Base-by-base conservation (phyloP, 2,113 vertebrate species). In the Ptyas mucosa region DNA sequence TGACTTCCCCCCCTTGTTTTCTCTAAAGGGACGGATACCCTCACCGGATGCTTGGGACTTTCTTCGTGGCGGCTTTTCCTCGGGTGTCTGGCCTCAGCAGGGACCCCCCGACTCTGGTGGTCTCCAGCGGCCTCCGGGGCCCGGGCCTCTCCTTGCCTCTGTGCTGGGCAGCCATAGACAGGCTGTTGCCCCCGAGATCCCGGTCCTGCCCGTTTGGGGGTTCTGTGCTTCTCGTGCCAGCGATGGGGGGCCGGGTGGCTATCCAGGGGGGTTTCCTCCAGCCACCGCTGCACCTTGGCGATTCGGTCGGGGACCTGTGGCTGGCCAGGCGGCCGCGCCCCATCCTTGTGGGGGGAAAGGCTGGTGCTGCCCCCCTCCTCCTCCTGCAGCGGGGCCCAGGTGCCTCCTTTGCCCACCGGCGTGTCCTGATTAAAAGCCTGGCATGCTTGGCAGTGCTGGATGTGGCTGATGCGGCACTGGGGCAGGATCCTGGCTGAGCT, bases 231-330 rank as follows among this genome's bases (percentile, higher is more conserved):
- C 58, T 34, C 61, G 0, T 55, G 86, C 3, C 24, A 15, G 49
- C 21, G 3, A 3, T 12, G 3, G 2, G 26, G 58, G 26, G 5
- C 5, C 0, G 57, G 10, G 9, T 20, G 89, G 12, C 20, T 39
- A 1, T 85, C 53, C 5, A 20, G 43, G 0, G 61, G 52, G 7
- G 52, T 88, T n/a, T 93, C 21, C 87, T 85, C 90, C 53, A 93
- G 86, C 93, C 93, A 93, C 15, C 39, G 85, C 90, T 89, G 93
- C 1, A 93, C 90, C 39, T 91, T 81, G 9, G 61, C 58, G 2
- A 91, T 53, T 15, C 61, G 89, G 54, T 90, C 75, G 1, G 18
- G 54, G 29, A 52, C 12, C 46, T 51, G 61, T 0, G 8, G 86
- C 5, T 9, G 90, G 8, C 61, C 49, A 26, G 43, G 23, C 0